Conservation (phyloP, 1,140 invertebrate species). For the Stegodyphus mimosarum region DNA sequence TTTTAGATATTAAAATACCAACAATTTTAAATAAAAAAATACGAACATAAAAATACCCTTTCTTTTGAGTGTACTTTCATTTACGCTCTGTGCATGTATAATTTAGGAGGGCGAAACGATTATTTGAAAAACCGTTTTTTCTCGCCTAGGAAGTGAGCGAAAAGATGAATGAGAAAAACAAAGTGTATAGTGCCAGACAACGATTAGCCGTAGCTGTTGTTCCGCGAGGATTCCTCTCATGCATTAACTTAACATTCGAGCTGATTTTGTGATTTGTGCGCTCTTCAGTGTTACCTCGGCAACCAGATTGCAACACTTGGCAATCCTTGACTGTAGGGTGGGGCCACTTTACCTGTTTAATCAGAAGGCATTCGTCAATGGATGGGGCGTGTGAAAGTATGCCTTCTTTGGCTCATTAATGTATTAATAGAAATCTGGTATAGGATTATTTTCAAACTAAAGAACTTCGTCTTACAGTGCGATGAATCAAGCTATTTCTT, state of each 20-base stretch:
- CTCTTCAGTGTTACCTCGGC: constrained; percentile 11
- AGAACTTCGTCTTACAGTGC: neutral
- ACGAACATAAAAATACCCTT: too few relatives aligned
- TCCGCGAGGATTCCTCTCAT: constrained; percentile 21
- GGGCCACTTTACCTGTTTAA: constrained; percentile 37
- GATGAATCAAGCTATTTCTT: too few relatives aligned
- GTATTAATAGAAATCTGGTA: neutral
- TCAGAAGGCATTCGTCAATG: neutral
- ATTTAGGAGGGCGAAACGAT: neutral
- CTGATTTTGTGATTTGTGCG: neutral
- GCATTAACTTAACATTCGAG: constrained; percentile 25
- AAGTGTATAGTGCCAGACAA: neutral
- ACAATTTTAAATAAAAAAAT: too few relatives aligned
- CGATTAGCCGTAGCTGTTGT: constrained; percentile 1
- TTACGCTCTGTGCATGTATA: neutral
- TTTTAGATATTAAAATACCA: too few relatives aligned
- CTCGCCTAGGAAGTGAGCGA: neutral
- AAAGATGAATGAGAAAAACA: neutral
- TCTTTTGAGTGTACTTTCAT: too few relatives aligned
- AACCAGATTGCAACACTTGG: constrained; percentile 32
- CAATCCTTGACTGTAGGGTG: constrained; percentile 7
- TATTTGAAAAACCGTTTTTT: neutral
- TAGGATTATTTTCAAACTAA: neutral
- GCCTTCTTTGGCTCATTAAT: neutral
- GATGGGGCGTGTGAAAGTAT: neutral